phyloP scores from a whole-genome alignment of 2,797 vertebrate species.

The Ctenosaura bakeri region DNA sequence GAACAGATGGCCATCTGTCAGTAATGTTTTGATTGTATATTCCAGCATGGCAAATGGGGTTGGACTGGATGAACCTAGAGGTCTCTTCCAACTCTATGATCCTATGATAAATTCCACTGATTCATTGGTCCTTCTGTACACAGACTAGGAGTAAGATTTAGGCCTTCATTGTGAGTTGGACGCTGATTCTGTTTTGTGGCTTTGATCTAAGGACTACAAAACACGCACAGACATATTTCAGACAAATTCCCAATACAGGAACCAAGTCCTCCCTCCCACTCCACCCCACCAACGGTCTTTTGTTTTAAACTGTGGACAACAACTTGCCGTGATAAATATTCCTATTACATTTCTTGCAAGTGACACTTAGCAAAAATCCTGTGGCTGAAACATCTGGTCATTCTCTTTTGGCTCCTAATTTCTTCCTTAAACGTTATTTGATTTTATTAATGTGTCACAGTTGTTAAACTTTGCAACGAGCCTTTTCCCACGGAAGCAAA shows the following conservation, averaged over 20 bases:
- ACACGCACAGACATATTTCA: neutral
- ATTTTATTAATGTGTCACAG: conserved; percentile 78
- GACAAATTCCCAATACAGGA: neutral
- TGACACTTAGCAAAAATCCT: conserved; percentile 79
- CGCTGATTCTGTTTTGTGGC: neutral
- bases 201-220: neutral
- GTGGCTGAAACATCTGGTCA: conserved; percentile 80
- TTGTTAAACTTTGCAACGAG: conserved; percentile 80
- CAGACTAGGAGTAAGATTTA: too few species aligned
- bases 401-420: conserved; percentile 77
- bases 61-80: too few species aligned
- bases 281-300: neutral
- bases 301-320: conserved; percentile 48
- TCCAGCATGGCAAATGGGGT: too few species aligned
- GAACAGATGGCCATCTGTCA: too few species aligned
- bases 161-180: neutral
- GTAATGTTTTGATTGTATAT: too few species aligned
- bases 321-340: conserved; percentile 53
- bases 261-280: neutral
- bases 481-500: conserved; percentile 80
- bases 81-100: too few species aligned
- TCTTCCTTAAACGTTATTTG: conserved; percentile 82
- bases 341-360: conserved; percentile 68
- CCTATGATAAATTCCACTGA: too few species aligned
- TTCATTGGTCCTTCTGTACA: too few species aligned